These are phyloP conservation scores for Anarsia innoxiella DNA, from an alignment of 2,888 invertebrate genomes.

Conservation along the genomic window DNA sequence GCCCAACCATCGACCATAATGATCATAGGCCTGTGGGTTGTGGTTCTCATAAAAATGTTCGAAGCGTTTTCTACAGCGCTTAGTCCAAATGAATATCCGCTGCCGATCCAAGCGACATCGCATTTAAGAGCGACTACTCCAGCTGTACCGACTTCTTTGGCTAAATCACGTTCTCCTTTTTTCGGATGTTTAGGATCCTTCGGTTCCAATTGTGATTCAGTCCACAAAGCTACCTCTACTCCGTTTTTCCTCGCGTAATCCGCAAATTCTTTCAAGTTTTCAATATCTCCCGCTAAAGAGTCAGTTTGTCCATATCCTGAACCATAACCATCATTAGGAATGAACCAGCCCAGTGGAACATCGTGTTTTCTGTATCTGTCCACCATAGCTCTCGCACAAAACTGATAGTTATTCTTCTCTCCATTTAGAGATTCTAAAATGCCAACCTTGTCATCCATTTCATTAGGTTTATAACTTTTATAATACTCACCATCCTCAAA, in stretches of 20 bases:
- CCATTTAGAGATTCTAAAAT: constrained; percentile 63
- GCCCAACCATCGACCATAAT: constrained; percentile 69
- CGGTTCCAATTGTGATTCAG: constrained; percentile 57
- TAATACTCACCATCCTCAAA: constrained; percentile 63
- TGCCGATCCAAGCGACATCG: constrained; percentile 65
- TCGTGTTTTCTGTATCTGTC: constrained; percentile 56
- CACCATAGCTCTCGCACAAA: constrained; percentile 65
- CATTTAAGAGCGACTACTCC: constrained; percentile 60
- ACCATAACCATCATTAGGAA: constrained; percentile 66
- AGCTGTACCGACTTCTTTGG: constrained; percentile 49
- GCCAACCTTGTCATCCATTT: constrained; percentile 45
- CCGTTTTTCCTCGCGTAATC: constrained; percentile 48
- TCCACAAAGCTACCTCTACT: constrained; percentile 60
- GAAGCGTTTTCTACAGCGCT: constrained; percentile 54
- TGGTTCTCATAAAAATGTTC: constrained; percentile 38
- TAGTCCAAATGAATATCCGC: constrained; percentile 58
- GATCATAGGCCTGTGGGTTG: constrained; percentile 45
- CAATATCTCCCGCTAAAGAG: constrained; percentile 53
- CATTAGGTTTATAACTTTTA: constrained; percentile 49
- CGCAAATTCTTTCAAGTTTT: constrained; percentile 52
- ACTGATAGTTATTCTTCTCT: constrained; percentile 61
- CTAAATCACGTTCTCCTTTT: constrained; percentile 62
- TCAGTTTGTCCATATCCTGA: constrained; percentile 64
- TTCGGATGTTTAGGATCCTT: constrained; percentile 50
- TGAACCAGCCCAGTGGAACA: constrained; percentile 62